Evolutionary conservation across 2,797 vertebrate genomes (phyloP), one percentile per base, ranked within the genome.

Genomic region (Eulemur mongoz): DNA sequence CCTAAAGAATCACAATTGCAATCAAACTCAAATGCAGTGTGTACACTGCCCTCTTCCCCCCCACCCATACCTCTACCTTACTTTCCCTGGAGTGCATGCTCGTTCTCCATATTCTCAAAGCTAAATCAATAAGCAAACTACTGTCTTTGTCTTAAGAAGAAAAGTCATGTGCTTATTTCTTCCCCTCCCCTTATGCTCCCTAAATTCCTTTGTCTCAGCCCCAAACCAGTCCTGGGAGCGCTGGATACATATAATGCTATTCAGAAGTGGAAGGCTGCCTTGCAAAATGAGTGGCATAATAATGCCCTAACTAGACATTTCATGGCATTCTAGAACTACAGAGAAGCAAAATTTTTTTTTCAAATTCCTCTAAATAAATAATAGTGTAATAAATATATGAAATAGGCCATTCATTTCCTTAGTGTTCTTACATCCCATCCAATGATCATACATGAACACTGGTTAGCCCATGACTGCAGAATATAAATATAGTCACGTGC

Each of bases 401-500:
- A 95, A 76, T 50, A 79, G 82, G 92, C 43, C 4, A 1, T 32
- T 87, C 85, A 57, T 76, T 80, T 93, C 88, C 93, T 95, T 0
- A 0, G 91, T 76, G 52, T 78, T 84, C 93, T 96, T 97, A 83
- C 52, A n/a, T 65, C 89, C 50, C 85, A 72, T 67, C 79, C 94
- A 97, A 93, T 94, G 97, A 97, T 83, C 96, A 97, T 70, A 86
- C 61, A 73, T 0, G 11, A 92, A 30, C n/a, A 13, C 35, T n/a
- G 45, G 90, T 87, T 96, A 97, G 93, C 96, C 73, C 45, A 86
- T 45, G 92, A 96, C 92, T 96, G 79, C 22, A 61, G n/a, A 81
- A 86, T 23, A 86, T n/a, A 97, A 98, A 97, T 63, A 91, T 25
- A 48, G 30, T 75, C 30, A 75, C 22, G 45, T 12, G 45, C 43